Conservation (phyloP, 2,113 vertebrate genomes). For the Vulpes ferrilata region DNA sequence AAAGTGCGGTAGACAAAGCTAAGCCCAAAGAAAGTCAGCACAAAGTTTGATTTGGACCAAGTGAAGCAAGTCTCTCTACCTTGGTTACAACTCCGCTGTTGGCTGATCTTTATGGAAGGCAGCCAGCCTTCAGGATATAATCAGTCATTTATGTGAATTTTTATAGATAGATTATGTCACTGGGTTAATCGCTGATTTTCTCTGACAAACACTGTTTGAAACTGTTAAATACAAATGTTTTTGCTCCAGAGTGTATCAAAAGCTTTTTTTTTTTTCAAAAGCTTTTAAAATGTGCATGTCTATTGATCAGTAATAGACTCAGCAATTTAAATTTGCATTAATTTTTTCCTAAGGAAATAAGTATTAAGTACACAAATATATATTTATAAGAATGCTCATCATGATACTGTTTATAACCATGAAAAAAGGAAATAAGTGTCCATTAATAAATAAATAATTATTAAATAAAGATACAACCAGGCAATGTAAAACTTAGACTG, state of each 20-base stretch:
- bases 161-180: neutral
- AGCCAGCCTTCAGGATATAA: neutral
- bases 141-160: neutral
- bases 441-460: neutral
- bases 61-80: neutral
- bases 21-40: neutral
- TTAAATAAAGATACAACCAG: neutral
- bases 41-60: neutral
- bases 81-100: neutral
- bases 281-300: neutral
- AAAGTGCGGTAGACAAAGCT: neutral
- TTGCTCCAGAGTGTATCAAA: neutral
- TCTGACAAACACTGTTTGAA: neutral
- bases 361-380: neutral
- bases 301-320: neutral
- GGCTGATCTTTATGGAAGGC: neutral
- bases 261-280: neutral
- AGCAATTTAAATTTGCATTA: neutral
- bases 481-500: neutral
- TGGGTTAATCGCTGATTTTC: neutral
- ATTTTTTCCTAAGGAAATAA: constrained; percentile 31
- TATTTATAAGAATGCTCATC: neutral
- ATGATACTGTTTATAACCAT: neutral
- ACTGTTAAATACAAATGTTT: constrained; percentile 38
- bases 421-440: neutral